These are phyloP conservation scores for Dinocampus coccinellae DNA, from an alignment of 2,888 invertebrate genomes.

Conservation along the genomic window DNA sequence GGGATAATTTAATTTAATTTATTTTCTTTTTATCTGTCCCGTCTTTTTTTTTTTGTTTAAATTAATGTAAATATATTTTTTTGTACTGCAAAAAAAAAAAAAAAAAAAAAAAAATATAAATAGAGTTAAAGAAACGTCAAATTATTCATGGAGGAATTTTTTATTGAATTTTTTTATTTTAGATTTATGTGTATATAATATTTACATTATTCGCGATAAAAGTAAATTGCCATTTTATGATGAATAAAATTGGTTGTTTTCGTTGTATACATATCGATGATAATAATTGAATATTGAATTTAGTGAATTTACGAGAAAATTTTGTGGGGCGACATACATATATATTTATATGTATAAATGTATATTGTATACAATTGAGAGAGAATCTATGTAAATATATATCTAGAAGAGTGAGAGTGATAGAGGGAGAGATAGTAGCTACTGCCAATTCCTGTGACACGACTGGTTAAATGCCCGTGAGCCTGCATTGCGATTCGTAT, in stretches of 20 bases:
- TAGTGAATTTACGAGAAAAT: neutral
- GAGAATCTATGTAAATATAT: neutral
- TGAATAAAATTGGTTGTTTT: neutral
- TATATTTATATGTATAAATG: too few relatives aligned
- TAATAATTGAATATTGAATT: neutral
- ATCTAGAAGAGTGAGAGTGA: neutral
- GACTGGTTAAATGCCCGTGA: constrained; percentile 28
- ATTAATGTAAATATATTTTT: too few relatives aligned
- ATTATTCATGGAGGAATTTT: too few relatives aligned
- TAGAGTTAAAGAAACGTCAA: too few relatives aligned
- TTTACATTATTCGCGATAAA: neutral
- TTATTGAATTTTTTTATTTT: too few relatives aligned
- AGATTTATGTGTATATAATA: neutral
- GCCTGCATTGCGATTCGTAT: constrained; percentile 27
- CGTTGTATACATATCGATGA: neutral
- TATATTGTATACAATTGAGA: neutral
- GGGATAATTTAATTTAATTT: too few relatives aligned
- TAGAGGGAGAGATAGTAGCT: too few relatives aligned
- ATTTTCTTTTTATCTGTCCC: too few relatives aligned
- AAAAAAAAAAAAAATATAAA: too few relatives aligned
- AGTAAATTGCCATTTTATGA: neutral
- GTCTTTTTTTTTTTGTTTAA: too few relatives aligned
- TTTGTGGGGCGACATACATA: too few relatives aligned
- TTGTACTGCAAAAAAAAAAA: too few relatives aligned
- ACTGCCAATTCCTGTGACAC: constrained; percentile 26